Conservation (phyloP, 2,797 vertebrate genomes). For the Onychomys arenicola region DNA sequence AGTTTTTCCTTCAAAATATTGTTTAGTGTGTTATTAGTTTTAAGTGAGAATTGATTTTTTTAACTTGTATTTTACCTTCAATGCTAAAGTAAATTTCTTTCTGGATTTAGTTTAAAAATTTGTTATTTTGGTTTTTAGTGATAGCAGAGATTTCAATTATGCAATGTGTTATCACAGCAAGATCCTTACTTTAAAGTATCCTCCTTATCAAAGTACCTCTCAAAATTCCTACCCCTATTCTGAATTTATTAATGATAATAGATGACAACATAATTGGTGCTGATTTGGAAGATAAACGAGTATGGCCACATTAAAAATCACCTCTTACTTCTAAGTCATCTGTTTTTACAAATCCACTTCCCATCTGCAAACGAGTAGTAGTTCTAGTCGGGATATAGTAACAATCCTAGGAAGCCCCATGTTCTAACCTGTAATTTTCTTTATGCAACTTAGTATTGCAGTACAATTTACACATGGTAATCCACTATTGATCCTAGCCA, state of each 20-base stretch:
- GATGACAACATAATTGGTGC: conserved; percentile 34
- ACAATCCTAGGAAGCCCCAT: background rate
- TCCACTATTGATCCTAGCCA: conserved; percentile 31
- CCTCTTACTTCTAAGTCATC: background rate
- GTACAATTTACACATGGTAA: conserved; percentile 17
- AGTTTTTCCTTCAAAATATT: conserved; percentile 51
- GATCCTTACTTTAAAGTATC: conserved; percentile 3
- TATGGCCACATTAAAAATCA: background rate
- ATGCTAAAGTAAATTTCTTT: conserved; percentile 47
- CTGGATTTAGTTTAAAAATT: conserved; percentile 33
- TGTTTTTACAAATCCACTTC: conserved; percentile 57
- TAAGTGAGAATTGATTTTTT: conserved; percentile 24
- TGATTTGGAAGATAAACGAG: background rate
- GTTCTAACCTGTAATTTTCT: conserved; percentile 28
- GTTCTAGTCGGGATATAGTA: conserved; percentile 26
- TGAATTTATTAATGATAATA: conserved; percentile 20
- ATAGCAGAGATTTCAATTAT: conserved; percentile 32
- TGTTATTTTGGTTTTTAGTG: conserved; percentile 45
- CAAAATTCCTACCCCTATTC: conserved; percentile 5
- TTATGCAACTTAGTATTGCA: conserved; percentile 38
- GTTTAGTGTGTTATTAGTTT: conserved; percentile 54
- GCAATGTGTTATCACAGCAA: background rate
- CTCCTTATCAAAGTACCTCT: conserved; percentile 5
- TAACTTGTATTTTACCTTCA: conserved; percentile 9
- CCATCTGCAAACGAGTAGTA: conserved; percentile 33